Evolutionary conservation across 2,113 vertebrate genomes (phyloP).

Genomic region (Scatophagus argus): DNA sequence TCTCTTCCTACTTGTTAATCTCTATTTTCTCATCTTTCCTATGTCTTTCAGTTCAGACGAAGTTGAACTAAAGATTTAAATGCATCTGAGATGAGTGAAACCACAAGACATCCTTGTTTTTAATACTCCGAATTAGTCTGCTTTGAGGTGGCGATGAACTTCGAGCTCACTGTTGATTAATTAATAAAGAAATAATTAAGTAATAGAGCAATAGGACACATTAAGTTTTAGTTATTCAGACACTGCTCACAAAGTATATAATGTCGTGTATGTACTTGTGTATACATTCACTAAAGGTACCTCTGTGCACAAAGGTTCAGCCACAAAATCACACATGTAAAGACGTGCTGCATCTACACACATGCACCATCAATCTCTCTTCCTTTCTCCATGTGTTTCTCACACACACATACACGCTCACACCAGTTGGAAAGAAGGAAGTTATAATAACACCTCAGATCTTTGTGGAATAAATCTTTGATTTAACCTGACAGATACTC

Average conservation of each 20-base stretch:
- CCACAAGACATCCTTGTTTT: conserved; percentile 10
- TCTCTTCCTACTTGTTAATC: not conserved
- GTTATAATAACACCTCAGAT: conserved; percentile 29
- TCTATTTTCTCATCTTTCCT: not conserved
- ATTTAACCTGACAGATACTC: conserved; percentile 67
- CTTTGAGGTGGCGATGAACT: not conserved
- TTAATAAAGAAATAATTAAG: conserved; percentile 14
- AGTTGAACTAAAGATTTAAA: not conserved
- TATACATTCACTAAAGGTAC: not conserved
- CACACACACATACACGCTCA: not conserved
- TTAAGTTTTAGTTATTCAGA: not conserved
- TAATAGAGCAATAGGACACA: not conserved
- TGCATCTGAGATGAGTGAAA: not conserved
- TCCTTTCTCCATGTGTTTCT: not conserved
- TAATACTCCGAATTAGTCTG: not conserved
- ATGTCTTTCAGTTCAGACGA: not conserved
- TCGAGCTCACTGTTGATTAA: not conserved
- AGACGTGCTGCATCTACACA: not conserved
- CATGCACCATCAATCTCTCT: not conserved
- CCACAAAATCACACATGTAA: not conserved
- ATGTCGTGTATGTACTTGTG: not conserved
- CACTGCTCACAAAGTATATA: not conserved
- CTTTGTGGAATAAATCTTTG: conserved; percentile 40
- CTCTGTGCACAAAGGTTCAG: not conserved
- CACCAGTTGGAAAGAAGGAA: conserved; percentile 11